Percentiles rank a stretch among this genome's conserved stretches.
Conservation (phyloP, 2,797 vertebrate species). For the Allobates femoralis region DNA sequence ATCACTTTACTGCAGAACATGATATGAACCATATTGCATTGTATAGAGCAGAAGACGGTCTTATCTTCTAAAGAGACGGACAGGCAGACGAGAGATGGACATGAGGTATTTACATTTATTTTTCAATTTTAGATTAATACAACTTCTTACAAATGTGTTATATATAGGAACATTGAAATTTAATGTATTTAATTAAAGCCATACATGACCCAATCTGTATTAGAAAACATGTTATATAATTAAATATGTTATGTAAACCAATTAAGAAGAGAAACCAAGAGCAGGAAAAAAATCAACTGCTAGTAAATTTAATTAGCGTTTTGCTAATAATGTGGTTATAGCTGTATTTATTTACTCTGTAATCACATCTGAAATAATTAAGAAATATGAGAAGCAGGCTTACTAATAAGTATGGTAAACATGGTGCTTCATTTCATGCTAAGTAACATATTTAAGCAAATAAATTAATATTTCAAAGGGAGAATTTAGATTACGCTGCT, state of each 20-base stretch:
- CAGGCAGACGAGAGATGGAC: too few species aligned
- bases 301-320: not conserved
- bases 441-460: not conserved
- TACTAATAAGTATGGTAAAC: not conserved
- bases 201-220: not conserved
- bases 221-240: slow-evolving; percentile 9
- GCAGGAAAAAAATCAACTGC: not conserved
- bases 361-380: not conserved
- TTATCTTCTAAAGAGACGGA: too few species aligned
- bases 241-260: slow-evolving; percentile 6
- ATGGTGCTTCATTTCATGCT: not conserved
- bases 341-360: slow-evolving; percentile 16
- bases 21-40: too few species aligned
- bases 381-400: not conserved
- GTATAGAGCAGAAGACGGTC: too few species aligned
- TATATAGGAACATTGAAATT: not conserved
- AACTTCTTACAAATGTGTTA: not conserved
- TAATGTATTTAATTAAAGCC: not conserved
- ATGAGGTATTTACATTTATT: too few species aligned
- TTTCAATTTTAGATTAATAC: too few species aligned
- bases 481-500: not conserved
- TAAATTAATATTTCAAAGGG: not conserved
- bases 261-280: slow-evolving; percentile 7
- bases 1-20: too few species aligned
- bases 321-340: not conserved